phyloP scores from a whole-genome alignment of 2,888 invertebrate species.

The Muschampia plurimacula region DNA sequence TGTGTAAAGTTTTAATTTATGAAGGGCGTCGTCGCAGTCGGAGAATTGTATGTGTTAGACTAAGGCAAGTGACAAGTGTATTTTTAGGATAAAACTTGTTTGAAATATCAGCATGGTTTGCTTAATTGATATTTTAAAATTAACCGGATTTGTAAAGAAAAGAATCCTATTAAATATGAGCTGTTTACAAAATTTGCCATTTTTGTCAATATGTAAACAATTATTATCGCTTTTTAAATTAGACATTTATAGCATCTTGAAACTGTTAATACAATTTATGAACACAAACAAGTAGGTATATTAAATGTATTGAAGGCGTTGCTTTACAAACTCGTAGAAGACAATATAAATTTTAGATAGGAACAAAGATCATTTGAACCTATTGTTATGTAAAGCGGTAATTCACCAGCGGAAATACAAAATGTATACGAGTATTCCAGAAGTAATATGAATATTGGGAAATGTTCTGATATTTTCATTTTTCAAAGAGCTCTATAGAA shows the following conservation, averaged over 20 bases:
- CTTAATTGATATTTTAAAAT: too few relatives aligned
- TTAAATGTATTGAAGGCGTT: conserved; percentile 5
- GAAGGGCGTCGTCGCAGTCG: neutral
- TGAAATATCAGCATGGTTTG: conserved; percentile 10
- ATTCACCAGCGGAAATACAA: conserved; percentile 24
- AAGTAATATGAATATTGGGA: conserved; percentile 11
- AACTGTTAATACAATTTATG: neutral
- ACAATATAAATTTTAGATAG: conserved; percentile 10
- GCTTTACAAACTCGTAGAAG: neutral
- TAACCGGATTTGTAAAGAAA: too few relatives aligned
- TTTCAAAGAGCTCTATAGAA: neutral
- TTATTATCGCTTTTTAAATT: too few relatives aligned
- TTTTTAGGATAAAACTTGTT: conserved; percentile 22
- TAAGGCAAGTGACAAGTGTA: conserved; percentile 15
- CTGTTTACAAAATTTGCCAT: too few relatives aligned
- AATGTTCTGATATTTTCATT: conserved; percentile 16
- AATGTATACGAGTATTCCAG: conserved; percentile 19
- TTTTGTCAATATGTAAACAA: too few relatives aligned
- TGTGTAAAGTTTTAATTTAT: conserved; percentile 19
- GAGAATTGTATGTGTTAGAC: conserved; percentile 7
- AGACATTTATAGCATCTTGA: neutral
- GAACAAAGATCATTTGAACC: conserved; percentile 22
- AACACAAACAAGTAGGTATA: conserved; percentile 1
- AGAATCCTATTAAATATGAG: too few relatives aligned
- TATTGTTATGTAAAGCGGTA: conserved; percentile 31